These are phyloP conservation scores for Hetaerina titia DNA, from an alignment of 2,888 invertebrate genomes.

Conservation along the genomic window DNA sequence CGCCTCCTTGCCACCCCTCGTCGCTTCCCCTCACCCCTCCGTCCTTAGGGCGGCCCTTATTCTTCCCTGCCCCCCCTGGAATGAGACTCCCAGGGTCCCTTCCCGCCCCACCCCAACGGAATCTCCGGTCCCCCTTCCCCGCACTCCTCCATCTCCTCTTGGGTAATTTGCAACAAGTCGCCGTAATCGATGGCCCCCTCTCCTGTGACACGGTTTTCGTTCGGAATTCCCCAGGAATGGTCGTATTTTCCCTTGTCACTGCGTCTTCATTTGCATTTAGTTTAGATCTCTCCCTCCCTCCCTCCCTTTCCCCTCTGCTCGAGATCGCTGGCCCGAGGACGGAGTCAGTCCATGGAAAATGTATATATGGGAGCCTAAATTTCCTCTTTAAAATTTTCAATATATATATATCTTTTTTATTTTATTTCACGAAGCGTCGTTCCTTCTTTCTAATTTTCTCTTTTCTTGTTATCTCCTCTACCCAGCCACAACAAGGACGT, in stretches of 20 bases:
- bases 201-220: constrained; percentile 20
- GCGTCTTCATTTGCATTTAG: constrained; percentile 35
- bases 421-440: no score
- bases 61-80: background rate
- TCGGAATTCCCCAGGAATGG: background rate
- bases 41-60: background rate
- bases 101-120: no score
- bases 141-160: background rate
- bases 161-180: constrained; percentile 35
- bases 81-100: no score
- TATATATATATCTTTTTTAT: no score
- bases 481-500: no score
- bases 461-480: no score
- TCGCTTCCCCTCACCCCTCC: background rate
- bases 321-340: background rate
- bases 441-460: no score
- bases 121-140: background rate
- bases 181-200: background rate
- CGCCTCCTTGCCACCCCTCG: background rate
- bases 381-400: background rate
- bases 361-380: background rate
- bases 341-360: background rate
- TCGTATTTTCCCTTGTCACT: constrained; percentile 26
- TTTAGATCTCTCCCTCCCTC: background rate
- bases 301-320: background rate